Evolutionary conservation across 2,888 invertebrate genomes (phyloP).

Genomic region (Chironomus tentans): DNA sequence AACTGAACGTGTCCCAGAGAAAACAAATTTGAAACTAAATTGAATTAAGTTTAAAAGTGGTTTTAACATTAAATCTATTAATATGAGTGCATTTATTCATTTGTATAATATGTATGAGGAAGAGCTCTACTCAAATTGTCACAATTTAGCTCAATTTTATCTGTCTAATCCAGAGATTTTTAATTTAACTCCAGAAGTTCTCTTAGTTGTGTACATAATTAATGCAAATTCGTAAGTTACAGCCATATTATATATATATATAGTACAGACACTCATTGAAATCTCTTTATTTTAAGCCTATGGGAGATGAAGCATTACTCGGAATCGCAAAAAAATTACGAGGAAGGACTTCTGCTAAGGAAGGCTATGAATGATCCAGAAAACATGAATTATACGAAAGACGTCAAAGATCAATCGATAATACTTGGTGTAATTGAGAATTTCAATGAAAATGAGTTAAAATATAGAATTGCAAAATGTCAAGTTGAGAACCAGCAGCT

Average conservation of each 20-base stretch:
- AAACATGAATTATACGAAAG: neutral
- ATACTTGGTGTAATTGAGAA: conserved; percentile 32
- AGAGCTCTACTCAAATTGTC: conserved; percentile 61
- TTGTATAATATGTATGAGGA: conserved; percentile 60
- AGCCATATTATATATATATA: too few species aligned
- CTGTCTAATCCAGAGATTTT: conserved; percentile 14
- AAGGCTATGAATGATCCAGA: conserved; percentile 30
- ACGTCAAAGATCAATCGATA: conserved; percentile 30
- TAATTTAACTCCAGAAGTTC: neutral
- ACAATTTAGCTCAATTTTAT: conserved; percentile 51
- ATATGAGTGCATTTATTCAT: conserved; percentile 50
- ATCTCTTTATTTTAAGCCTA: conserved; percentile 51
- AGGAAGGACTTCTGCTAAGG: conserved; percentile 33
- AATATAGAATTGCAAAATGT: conserved; percentile 63
- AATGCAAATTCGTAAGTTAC: conserved; percentile 28
- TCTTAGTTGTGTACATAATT: conserved; percentile 5
- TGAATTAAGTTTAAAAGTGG: too few species aligned
- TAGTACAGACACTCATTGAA: too few species aligned
- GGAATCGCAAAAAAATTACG: conserved; percentile 57
- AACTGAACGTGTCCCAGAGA: too few species aligned
- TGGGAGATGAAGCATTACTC: conserved; percentile 56
- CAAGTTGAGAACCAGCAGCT: conserved; percentile 55
- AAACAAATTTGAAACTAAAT: too few species aligned
- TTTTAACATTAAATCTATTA: neutral
- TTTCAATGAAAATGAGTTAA: conserved; percentile 54